Conservation (phyloP, 2,888 invertebrate genomes). For the Lydus trimaculatus region DNA sequence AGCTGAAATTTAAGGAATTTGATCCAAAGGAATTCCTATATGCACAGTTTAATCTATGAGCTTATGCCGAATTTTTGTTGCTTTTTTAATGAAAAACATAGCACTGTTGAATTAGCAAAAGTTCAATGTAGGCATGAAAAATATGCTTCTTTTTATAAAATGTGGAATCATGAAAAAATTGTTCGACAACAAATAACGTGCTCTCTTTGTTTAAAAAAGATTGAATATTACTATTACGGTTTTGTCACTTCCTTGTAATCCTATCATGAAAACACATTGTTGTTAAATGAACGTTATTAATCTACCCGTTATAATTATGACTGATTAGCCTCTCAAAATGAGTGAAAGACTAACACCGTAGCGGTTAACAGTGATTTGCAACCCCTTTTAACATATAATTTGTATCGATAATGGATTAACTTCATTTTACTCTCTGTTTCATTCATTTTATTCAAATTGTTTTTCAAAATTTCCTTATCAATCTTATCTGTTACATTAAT, state of each 20-base stretch:
- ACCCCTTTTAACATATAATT: constrained; percentile 1
- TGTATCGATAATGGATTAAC: background rate
- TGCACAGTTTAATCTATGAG: too few species aligned
- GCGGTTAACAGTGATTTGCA: constrained; percentile 31
- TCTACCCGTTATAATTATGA: constrained; percentile 42
- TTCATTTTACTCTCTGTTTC: background rate
- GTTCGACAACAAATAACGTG: background rate
- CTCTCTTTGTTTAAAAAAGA: too few species aligned
- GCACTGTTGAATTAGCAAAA: too few species aligned
- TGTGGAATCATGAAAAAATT: too few species aligned
- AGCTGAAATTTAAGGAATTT: too few species aligned
- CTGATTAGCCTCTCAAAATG: constrained; percentile 45
- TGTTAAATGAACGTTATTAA: constrained; percentile 45
- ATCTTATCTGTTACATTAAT: background rate
- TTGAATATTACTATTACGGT: background rate
- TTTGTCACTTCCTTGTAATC: constrained; percentile 31
- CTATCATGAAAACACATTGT: constrained; percentile 39
- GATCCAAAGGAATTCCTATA: too few species aligned
- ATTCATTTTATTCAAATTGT: background rate
- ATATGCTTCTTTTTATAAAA: too few species aligned
- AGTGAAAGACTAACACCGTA: constrained; percentile 19
- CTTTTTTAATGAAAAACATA: too few species aligned
- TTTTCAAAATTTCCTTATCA: background rate
- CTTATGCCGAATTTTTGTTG: too few species aligned
- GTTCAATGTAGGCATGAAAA: too few species aligned